Base-by-base conservation (phyloP, 2,113 vertebrate genomes). In the Emydocephalus ijimae region DNA sequence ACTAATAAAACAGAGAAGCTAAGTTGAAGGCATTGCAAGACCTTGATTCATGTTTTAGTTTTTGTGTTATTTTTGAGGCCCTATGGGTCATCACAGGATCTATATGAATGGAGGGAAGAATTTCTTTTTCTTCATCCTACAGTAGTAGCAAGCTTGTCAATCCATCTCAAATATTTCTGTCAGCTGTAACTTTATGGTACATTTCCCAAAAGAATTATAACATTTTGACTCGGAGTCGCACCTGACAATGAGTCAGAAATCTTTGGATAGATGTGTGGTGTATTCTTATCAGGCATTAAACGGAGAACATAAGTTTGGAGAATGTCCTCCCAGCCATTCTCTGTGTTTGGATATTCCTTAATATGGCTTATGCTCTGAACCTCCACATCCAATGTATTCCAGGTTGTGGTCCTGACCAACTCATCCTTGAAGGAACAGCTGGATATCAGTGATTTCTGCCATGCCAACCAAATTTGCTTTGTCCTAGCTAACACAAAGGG, bases 381-480 rank as follows among this genome's bases (percentile, higher is more conserved):
- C 20, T 59, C 43, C n/a, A 34, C 39, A 8, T 87, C 93, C n/a
- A 81, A 81, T 81, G 7, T 39, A 34, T 18, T 87, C 4, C 94
- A 99, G 98, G 98, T 99, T 91, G 98, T 99, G 93, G 98, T 99
- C 91, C 97, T 99, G 93, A 99, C 98, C 0, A 95, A 98, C 90
- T 98, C 98, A 0, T 93, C 96, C 0, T 97, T 99, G 95, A 98
- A 99, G 81, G 99, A 99, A 90, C 99, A 99, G 96, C 97, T 97
- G 88, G 91, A 3, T 0, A 0, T 99, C 7, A 98, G 98, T 20
- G 87, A 96, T 2, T 96, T 98, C 64, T 99, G 99, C 96, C 98
- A 98, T 90, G 92, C 94, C 5, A 93, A 1, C 0, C 91, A 96
- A 86, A 96, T 99, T 94, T 96, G 94, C 95, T 98, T 99, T 56